Conservation (phyloP, 2,113 vertebrate species). For the Nicator chloris region DNA sequence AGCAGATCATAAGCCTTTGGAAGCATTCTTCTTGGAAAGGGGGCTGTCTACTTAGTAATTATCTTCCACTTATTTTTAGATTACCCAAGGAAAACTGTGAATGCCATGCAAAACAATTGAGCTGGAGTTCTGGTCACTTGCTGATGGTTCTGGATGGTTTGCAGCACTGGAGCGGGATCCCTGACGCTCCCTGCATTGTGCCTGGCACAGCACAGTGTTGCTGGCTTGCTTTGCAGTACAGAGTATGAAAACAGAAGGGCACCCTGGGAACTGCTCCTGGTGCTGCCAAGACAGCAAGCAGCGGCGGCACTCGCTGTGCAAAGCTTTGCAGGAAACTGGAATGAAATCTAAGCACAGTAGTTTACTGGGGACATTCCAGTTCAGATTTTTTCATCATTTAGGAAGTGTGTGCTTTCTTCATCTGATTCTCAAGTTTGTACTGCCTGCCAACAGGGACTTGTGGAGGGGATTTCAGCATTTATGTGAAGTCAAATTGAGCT, state of each 20-base stretch:
- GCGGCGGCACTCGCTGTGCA: neutral
- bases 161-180: neutral
- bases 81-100: neutral
- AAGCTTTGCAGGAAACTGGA: neutral
- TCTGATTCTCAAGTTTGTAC: neutral
- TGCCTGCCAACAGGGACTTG: neutral
- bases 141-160: neutral
- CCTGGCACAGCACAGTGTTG: neutral
- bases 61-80: neutral
- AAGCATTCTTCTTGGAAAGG: neutral
- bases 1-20: neutral
- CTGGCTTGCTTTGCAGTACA: neutral
- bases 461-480: neutral
- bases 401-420: neutral
- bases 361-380: neutral
- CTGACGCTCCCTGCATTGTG: neutral
- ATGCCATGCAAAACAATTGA: neutral
- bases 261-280: neutral
- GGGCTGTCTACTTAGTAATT: neutral
- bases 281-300: conserved; percentile 18
- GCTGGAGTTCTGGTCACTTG: neutral
- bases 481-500: neutral
- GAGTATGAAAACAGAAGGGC: conserved; percentile 21
- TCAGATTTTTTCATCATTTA: neutral
- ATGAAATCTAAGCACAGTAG: neutral